A percentile compares a stretch with the other conserved stretches of the same genome.
These are phyloP conservation scores for Poeciliopsis paucimaculata DNA, from an alignment of 2,797 vertebrate genomes.

Conservation along the genomic window DNA sequence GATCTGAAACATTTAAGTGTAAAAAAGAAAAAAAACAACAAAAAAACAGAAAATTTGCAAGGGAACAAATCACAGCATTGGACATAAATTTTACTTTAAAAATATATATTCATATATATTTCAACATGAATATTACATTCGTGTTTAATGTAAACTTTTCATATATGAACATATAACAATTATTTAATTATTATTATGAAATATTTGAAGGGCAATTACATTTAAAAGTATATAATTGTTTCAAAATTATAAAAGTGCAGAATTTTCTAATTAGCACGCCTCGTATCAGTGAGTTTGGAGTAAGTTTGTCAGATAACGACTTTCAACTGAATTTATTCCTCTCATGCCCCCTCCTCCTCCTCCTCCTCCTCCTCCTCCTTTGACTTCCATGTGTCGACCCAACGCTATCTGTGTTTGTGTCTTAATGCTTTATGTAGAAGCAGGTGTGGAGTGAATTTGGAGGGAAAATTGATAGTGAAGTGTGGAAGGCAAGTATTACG, in stretches of 20 bases:
- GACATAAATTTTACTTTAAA: not conserved
- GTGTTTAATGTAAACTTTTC: not conserved
- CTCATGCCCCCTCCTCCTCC: conserved; percentile 38
- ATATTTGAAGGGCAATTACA: not conserved
- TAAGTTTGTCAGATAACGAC: conserved; percentile 89
- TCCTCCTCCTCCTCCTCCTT: conserved; percentile 28
- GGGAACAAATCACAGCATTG: not conserved
- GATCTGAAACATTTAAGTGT: not conserved
- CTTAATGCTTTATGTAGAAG: conserved; percentile 93
- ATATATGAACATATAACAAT: not conserved
- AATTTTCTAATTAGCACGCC: not conserved
- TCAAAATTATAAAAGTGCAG: not conserved
- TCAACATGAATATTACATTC: not conserved
- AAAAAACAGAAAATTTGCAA: not conserved
- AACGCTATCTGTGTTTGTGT: conserved; percentile 56
- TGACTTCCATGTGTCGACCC: conserved; percentile 73
- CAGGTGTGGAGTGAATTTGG: conserved; percentile 99
- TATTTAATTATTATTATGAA: too few relatives aligned
- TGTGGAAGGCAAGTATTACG: conserved; percentile 87
- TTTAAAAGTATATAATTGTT: not conserved
- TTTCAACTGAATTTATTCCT: conserved; percentile 75
- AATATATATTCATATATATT: not conserved
- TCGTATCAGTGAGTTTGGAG: conserved; percentile 67
- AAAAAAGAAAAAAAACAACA: not conserved
- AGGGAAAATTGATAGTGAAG: conserved; percentile 99